These are phyloP conservation scores for Drosophila mimica DNA, from an alignment of 2,888 invertebrate species.

Conservation along the genomic window DNA sequence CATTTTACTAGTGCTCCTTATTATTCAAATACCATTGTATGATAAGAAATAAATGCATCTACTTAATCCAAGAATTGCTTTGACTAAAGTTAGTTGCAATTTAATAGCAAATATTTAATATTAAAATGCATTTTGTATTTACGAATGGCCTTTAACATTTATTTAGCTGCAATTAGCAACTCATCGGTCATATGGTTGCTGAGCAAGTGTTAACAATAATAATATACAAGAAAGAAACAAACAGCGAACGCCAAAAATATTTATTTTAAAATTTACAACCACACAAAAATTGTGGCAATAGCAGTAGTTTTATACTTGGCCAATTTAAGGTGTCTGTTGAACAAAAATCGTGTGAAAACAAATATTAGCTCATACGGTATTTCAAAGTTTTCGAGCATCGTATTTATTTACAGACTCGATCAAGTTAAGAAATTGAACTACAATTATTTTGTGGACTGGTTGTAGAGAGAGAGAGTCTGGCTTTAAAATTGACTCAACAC, in stretches of 20 bases:
- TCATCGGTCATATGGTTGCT: slow-evolving; percentile 18
- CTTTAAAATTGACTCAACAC: not conserved
- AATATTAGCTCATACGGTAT: slow-evolving; percentile 56
- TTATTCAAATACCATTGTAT: not conserved
- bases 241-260: slow-evolving; percentile 27
- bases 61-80: not conserved
- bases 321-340: slow-evolving; percentile 12
- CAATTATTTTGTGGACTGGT: not conserved
- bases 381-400: not conserved
- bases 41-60: not conserved
- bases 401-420: not conserved
- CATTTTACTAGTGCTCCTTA: not conserved
- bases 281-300: not conserved
- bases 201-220: slow-evolving; percentile 61
- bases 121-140: slow-evolving; percentile 2
- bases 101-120: slow-evolving; percentile 18
- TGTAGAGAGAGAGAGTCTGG: not conserved
- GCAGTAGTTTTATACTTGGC: not conserved
- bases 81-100: not conserved
- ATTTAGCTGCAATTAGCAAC: slow-evolving; percentile 60
- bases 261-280: slow-evolving; percentile 7
- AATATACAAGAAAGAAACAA: slow-evolving; percentile 37
- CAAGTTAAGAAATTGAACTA: not conserved
- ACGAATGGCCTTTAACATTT: slow-evolving; percentile 16
- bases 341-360: slow-evolving; percentile 19